Conservation (phyloP, 2,888 invertebrate species). For the Pycnomerus fuliginosus region DNA sequence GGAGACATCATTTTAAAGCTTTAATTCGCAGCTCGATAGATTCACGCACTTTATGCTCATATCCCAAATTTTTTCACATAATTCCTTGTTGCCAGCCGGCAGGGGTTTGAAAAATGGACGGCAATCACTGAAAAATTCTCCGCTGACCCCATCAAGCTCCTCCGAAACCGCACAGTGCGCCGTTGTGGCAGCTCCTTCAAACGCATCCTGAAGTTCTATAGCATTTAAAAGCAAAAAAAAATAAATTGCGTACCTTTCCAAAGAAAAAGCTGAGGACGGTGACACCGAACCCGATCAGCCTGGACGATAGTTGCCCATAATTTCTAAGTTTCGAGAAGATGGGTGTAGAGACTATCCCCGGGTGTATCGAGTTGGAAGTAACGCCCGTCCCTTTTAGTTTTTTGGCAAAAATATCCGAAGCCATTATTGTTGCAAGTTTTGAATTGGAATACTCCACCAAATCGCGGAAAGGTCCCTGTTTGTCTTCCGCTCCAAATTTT, state of each 20-base stretch:
- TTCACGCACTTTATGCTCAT: too few species aligned
- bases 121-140: slow-evolving; percentile 9
- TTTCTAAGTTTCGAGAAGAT: slow-evolving; percentile 46
- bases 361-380: slow-evolving; percentile 21
- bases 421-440: slow-evolving; percentile 17
- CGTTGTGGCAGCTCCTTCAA: slow-evolving; percentile 41
- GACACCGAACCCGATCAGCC: too few species aligned
- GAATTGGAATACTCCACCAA: too few species aligned
- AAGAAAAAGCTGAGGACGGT: too few species aligned
- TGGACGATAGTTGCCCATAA: too few species aligned
- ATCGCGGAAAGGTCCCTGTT: too few species aligned
- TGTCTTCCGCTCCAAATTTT: too few species aligned
- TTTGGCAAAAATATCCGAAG: slow-evolving; percentile 17
- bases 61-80: too few species aligned
- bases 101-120: slow-evolving; percentile 4
- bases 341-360: slow-evolving; percentile 16
- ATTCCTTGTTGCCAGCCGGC: slow-evolving; percentile 1
- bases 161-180: slow-evolving; percentile 19
- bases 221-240: too few species aligned
- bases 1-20: too few species aligned
- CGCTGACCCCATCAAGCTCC: neutral
- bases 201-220: slow-evolving; percentile 25
- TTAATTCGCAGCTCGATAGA: too few species aligned
- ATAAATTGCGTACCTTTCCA: too few species aligned
- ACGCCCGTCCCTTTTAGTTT: slow-evolving; percentile 12